Evolutionary conservation across 53 echinoderm and acorn worm species (phyloP).

Genomic region (Apostichopus leukothele): DNA sequence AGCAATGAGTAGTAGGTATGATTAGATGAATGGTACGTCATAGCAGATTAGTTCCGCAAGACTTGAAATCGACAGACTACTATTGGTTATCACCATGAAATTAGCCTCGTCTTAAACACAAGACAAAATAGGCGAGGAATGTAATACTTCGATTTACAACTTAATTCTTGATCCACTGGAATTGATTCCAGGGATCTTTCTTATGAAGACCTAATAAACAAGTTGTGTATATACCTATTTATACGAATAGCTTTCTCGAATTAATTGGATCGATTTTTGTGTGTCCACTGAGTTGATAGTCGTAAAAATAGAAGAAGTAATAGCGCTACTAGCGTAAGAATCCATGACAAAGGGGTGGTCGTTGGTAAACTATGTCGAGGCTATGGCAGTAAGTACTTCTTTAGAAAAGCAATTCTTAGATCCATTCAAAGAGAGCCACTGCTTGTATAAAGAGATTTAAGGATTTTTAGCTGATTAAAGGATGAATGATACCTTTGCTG

Average conservation of each 20-base stretch:
- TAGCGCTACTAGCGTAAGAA: neutral
- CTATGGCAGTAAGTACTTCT: neutral
- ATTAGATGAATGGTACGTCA: slow-evolving; percentile 22
- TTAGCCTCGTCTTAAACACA: slow-evolving; percentile 15
- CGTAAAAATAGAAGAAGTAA: slow-evolving; percentile 1
- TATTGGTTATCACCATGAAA: slow-evolving; percentile 5
- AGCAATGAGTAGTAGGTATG: neutral
- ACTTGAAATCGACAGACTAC: slow-evolving; percentile 14
- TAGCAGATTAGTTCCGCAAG: slow-evolving; percentile 35
- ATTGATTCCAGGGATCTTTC: neutral
- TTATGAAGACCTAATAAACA: slow-evolving; percentile 28
- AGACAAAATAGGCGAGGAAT: slow-evolving; percentile 25
- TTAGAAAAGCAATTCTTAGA: neutral
- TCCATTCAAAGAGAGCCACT: neutral
- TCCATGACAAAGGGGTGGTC: slow-evolving; percentile 12
- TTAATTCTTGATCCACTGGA: neutral
- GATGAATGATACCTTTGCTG: slow-evolving; percentile 4
- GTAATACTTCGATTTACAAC: slow-evolving; percentile 18
- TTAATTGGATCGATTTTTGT: slow-evolving; percentile 29
- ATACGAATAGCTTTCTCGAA: neutral
- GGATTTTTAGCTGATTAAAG: neutral
- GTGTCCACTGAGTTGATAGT: neutral
- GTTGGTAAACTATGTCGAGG: neutral
- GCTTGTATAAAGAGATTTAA: slow-evolving; percentile 29
- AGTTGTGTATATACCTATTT: slow-evolving; percentile 4